Evolutionary conservation across 2,888 invertebrate genomes (phyloP).

Genomic region (Choreutis nemorana): DNA sequence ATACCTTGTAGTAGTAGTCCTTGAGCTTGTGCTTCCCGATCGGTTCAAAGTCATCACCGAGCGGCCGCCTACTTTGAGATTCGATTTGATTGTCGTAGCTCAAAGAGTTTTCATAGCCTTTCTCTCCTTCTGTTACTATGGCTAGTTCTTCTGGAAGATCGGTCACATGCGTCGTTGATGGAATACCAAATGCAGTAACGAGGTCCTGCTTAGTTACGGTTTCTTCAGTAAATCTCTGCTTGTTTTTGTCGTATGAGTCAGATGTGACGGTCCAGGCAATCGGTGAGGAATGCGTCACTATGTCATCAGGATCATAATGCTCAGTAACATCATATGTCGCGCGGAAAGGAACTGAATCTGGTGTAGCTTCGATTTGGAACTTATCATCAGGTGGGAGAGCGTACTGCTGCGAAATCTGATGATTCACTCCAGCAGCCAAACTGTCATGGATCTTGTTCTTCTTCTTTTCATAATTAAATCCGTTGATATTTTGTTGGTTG

Average conservation of each 20-base stretch:
- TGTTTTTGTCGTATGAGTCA: slow-evolving; percentile 26
- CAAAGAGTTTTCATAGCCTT: slow-evolving; percentile 47
- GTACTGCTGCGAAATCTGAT: slow-evolving; percentile 36
- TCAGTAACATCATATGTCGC: slow-evolving; percentile 57
- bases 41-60: slow-evolving; percentile 54
- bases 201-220: slow-evolving; percentile 27
- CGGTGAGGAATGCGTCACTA: slow-evolving; percentile 35
- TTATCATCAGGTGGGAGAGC: slow-evolving; percentile 25
- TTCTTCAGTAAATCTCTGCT: slow-evolving; percentile 31
- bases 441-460: slow-evolving; percentile 40
- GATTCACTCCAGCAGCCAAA: slow-evolving; percentile 38
- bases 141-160: slow-evolving; percentile 46
- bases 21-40: slow-evolving; percentile 50
- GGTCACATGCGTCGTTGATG: slow-evolving; percentile 29
- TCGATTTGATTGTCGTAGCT: slow-evolving; percentile 46
- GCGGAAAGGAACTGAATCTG: slow-evolving; percentile 19
- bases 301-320: slow-evolving; percentile 32
- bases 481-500: slow-evolving; percentile 28
- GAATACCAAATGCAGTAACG: slow-evolving; percentile 22
- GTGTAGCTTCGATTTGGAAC: slow-evolving; percentile 18
- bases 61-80: slow-evolving; percentile 53
- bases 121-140: slow-evolving; percentile 50
- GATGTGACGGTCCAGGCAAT: slow-evolving; percentile 41
- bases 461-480: slow-evolving; percentile 32
- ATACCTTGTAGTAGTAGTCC: slow-evolving; percentile 56